These are phyloP conservation scores for Trichogramma pretiosum DNA, from an alignment of 1,140 invertebrate species.

Conservation along the genomic window DNA sequence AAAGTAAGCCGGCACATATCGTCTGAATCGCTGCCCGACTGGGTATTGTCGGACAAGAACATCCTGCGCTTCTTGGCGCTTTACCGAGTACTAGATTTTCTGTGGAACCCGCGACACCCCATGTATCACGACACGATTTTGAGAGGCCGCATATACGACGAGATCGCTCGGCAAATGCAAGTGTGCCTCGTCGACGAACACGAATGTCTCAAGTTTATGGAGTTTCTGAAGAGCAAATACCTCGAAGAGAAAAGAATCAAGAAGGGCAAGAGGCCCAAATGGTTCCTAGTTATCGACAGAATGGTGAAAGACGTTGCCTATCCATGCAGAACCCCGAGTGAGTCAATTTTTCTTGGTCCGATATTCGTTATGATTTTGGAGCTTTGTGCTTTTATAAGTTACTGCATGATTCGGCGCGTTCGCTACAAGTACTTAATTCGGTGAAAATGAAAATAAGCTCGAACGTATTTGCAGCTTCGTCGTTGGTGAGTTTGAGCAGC, in stretches of 20 bases:
- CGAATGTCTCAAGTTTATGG: not conserved
- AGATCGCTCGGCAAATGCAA: not conserved
- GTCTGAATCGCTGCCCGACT: not conserved
- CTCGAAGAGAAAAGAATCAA: not conserved
- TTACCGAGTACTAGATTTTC: not conserved
- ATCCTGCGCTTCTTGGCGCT: constrained; percentile 4
- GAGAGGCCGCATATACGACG: not conserved
- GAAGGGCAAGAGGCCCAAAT: not conserved
- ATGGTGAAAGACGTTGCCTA: not conserved
- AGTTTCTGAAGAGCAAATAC: constrained; percentile 1
- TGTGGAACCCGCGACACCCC: not conserved
- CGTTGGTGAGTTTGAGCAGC: not conserved
- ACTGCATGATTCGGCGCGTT: not conserved
- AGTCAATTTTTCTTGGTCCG: not conserved
- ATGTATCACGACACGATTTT: not conserved
- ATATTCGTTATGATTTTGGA: not conserved
- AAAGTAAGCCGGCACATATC: too few relatives aligned
- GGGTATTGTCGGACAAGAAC: constrained; percentile 7
- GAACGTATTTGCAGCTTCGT: not conserved
- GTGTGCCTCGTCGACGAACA: not conserved
- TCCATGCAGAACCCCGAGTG: not conserved
- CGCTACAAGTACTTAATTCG: not conserved
- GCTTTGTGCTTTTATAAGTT: not conserved
- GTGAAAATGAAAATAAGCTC: not conserved
- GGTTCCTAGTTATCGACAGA: not conserved